Percentiles rank a stretch among this genome's conserved stretches.
phyloP scores from a whole-genome alignment of 2,888 invertebrate genomes.

The Ormyrus pomaceus region DNA sequence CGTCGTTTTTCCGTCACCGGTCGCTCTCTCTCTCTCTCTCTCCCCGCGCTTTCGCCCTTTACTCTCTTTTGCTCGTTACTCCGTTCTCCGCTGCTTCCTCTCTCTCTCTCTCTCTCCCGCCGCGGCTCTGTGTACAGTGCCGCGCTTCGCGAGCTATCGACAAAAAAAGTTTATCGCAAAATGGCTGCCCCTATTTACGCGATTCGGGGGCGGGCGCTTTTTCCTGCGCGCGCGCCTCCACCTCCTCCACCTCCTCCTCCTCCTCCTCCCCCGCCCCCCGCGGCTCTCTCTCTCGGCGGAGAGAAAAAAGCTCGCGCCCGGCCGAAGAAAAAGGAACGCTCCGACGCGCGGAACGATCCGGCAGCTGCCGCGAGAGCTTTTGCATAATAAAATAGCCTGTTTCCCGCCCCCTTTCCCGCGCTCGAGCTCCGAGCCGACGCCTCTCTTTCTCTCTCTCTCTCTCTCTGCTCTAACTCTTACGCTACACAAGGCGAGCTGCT shows the following conservation, averaged over 20 bases:
- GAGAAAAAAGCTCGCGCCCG: no score
- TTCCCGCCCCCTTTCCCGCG: conserved; percentile 52
- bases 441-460: conserved; percentile 38
- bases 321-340: conserved; percentile 46
- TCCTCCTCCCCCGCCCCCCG: conserved; percentile 55
- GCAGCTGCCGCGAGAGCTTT: conserved; percentile 74
- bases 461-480: no score
- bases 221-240: conserved; percentile 56
- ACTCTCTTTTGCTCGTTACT: conserved; percentile 24
- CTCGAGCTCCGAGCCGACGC: conserved; percentile 10
- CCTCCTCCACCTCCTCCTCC: conserved; percentile 37
- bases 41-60: conserved; percentile 7
- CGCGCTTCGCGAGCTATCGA: conserved; percentile 61
- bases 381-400: conserved; percentile 75
- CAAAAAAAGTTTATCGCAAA: conserved; percentile 71
- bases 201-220: conserved; percentile 71
- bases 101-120: conserved; percentile 19
- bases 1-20: conserved; percentile 48
- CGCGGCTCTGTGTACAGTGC: conserved; percentile 28
- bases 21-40: conserved; percentile 41
- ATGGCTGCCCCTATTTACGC: conserved; percentile 76
- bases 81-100: conserved; percentile 7
- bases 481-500: no score
- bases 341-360: conserved; percentile 69
- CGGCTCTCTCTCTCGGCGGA: not conserved